These are phyloP conservation scores for Acanthurus leucopareius DNA, from an alignment of 2,797 vertebrate genomes.

Conservation along the genomic window DNA sequence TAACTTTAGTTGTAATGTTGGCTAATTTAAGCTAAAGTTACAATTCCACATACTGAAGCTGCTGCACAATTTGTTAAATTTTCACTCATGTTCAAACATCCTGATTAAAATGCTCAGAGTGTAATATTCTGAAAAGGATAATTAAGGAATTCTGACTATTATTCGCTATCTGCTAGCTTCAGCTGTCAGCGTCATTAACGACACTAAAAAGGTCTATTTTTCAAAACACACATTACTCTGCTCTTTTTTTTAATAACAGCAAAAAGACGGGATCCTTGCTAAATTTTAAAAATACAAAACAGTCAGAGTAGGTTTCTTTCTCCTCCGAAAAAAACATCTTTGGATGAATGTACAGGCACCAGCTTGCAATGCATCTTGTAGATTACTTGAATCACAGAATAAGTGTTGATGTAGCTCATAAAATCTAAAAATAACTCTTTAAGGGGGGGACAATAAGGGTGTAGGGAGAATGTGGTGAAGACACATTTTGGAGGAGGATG, in stretches of 20 bases:
- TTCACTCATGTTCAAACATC: background rate
- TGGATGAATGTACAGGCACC: background rate
- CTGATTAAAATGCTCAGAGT: no score
- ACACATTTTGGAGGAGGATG: background rate
- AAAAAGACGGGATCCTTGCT: background rate
- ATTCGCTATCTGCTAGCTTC: background rate
- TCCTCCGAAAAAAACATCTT: background rate
- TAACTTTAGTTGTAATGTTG: background rate
- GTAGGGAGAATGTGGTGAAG: no score
- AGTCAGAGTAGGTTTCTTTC: background rate
- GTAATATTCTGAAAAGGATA: background rate
- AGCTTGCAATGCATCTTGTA: background rate
- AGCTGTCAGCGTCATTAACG: background rate
- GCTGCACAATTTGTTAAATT: background rate
- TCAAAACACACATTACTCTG: background rate
- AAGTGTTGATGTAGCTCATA: no score
- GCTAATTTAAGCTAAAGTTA: background rate
- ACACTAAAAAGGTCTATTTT: background rate
- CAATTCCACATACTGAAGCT: background rate
- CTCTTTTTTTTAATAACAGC: background rate
- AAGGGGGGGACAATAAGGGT: background rate
- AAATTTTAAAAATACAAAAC: background rate
- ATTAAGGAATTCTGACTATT: background rate
- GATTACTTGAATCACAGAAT: no score
- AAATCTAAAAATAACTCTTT: no score